These are phyloP conservation scores for Hypsibius dujardini DNA, from an alignment of 1,140 invertebrate genomes.

Conservation along the genomic window DNA sequence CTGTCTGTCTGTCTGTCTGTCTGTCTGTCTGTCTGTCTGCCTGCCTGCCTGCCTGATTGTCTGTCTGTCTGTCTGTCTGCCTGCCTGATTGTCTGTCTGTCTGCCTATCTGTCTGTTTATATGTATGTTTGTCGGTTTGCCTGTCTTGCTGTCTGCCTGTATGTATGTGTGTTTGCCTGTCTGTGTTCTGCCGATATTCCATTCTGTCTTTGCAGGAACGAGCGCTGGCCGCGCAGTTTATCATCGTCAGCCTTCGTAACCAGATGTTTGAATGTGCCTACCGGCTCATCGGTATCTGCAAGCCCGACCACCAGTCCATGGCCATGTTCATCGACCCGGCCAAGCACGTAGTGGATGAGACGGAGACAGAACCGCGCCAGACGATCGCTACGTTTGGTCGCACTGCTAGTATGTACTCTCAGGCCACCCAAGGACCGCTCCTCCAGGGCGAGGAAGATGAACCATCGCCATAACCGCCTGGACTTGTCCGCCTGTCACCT, in stretches of 20 bases:
- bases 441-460: too few relatives aligned
- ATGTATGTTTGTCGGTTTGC: too few relatives aligned
- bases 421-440: neutral
- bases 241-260: slow-evolving; percentile 85
- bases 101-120: too few relatives aligned
- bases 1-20: too few relatives aligned
- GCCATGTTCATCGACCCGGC: slow-evolving; percentile 4
- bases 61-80: too few relatives aligned
- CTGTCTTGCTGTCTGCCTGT: too few relatives aligned
- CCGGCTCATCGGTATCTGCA: slow-evolving; percentile 82
- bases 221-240: slow-evolving; percentile 94
- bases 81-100: too few relatives aligned
- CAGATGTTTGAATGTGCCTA: slow-evolving; percentile 96
- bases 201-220: slow-evolving; percentile 48
- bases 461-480: too few relatives aligned
- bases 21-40: too few relatives aligned
- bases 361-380: neutral
- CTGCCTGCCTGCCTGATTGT: too few relatives aligned
- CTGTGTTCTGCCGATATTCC: slow-evolving; percentile 18
- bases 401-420: neutral
- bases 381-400: neutral
- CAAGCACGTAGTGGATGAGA: neutral
- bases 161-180: slow-evolving; percentile 16
- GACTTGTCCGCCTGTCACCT: too few relatives aligned
- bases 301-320: slow-evolving; percentile 63